Evolutionary conservation across 2,113 vertebrate genomes (phyloP).

Genomic region (Psephotus haematonotus): DNA sequence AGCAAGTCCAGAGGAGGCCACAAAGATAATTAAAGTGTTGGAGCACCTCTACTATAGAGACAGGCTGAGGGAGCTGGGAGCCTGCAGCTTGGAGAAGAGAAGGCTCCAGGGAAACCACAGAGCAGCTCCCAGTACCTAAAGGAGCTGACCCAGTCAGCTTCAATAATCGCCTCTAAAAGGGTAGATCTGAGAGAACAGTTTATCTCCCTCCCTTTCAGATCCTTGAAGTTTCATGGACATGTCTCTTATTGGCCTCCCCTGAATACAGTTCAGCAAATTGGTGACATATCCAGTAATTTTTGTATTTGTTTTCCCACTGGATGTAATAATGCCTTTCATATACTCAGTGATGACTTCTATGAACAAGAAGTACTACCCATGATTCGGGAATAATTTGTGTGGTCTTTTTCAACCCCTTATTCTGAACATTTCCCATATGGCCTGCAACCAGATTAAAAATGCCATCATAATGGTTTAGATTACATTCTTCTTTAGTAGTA

Average conservation of each 20-base stretch:
- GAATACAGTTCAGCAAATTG: constrained; percentile 87
- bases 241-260: constrained; percentile 80
- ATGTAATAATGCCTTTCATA: background rate
- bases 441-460: background rate
- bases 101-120: background rate
- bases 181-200: constrained; percentile 82
- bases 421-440: background rate
- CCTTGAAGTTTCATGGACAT: constrained; percentile 89
- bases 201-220: constrained; percentile 86
- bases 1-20: background rate
- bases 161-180: background rate
- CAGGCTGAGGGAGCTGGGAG: background rate
- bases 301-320: background rate
- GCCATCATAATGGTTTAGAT: background rate
- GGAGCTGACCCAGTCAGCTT: background rate
- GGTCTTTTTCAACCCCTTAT: background rate
- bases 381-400: background rate
- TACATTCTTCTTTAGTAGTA: background rate
- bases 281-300: constrained; percentile 76
- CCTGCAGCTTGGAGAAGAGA: background rate
- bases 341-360: too few relatives aligned
- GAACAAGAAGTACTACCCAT: background rate
- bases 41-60: background rate
- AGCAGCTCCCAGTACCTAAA: background rate
- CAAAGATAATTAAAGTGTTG: background rate